Percentiles rank a stretch among this genome's conserved stretches.
Evolutionary conservation across 2,888 invertebrate species (phyloP).

Genomic region (Drosophila merina): DNA sequence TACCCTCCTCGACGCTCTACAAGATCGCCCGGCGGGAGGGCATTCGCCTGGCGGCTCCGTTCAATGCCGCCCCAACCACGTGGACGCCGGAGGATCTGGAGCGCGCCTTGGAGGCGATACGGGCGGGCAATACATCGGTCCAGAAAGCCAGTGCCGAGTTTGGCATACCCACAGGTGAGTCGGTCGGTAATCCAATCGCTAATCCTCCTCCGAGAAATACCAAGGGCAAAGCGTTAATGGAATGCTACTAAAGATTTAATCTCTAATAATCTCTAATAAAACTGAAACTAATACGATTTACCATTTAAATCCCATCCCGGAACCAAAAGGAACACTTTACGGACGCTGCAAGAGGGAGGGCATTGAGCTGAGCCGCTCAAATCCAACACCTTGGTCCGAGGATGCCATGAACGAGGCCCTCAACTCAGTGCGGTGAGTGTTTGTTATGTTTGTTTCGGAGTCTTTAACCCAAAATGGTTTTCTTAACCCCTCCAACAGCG

Average conservation of each 20-base stretch:
- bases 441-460: not conserved
- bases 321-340: conserved; percentile 89
- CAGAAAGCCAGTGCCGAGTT: conserved; percentile 94
- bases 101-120: conserved; percentile 91
- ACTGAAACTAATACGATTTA: too few relatives aligned
- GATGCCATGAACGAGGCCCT: conserved; percentile 96
- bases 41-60: conserved; percentile 94
- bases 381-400: conserved; percentile 97
- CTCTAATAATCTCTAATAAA: too few relatives aligned
- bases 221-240: too few relatives aligned
- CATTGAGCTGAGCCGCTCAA: conserved; percentile 93
- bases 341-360: conserved; percentile 95
- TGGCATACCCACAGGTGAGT: conserved; percentile 92
- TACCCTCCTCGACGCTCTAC: conserved; percentile 95
- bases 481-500: conserved; percentile 84
- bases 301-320: not conserved
- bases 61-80: conserved; percentile 94
- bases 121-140: conserved; percentile 92
- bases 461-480: not conserved
- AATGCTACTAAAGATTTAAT: too few relatives aligned
- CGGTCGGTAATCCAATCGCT: conserved; percentile 13
- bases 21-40: conserved; percentile 96
- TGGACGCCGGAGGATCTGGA: conserved; percentile 94
- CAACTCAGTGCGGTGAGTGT: conserved; percentile 91
- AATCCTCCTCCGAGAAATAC: too few relatives aligned